Evolutionary conservation across 2,113 vertebrate genomes (phyloP).

Genomic region (Apistogramma diplotaenia): DNA sequence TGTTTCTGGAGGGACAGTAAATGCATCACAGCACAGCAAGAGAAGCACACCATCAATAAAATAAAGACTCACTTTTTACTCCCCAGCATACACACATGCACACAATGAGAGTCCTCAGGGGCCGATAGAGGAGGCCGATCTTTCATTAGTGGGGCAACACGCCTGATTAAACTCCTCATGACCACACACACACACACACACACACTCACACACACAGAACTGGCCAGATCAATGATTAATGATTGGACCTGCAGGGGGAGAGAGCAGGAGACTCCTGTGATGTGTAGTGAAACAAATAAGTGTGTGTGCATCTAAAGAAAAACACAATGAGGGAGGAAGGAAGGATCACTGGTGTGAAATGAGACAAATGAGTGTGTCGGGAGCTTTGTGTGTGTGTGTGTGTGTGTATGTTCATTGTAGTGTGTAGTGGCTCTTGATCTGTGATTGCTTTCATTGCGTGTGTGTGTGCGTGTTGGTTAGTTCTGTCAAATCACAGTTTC

Average conservation of each 20-base stretch:
- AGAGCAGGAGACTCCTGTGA: conserved; percentile 12
- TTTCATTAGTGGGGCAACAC: conserved; percentile 22
- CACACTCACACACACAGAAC: neutral
- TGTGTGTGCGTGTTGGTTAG: conserved; percentile 4
- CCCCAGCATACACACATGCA: neutral
- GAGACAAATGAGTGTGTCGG: conserved; percentile 54
- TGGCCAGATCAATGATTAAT: conserved; percentile 51
- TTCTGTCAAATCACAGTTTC: conserved; percentile 6
- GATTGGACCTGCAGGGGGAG: conserved; percentile 45
- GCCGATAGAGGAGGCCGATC: neutral
- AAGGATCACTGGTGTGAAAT: conserved; percentile 55
- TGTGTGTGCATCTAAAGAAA: conserved; percentile 2
- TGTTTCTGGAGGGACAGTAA: neutral
- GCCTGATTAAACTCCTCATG: conserved; percentile 1
- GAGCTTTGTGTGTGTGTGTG: neutral
- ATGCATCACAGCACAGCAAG: accelerated
- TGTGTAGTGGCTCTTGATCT: conserved; percentile 9
- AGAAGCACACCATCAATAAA: neutral
- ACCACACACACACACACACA: neutral
- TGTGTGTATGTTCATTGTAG: conserved; percentile 1
- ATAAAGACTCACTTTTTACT: neutral
- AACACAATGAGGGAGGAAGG: conserved; percentile 51
- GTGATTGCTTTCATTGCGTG: neutral
- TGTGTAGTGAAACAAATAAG: neutral
- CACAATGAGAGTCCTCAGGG: neutral